These are phyloP conservation scores for Cydia fagiglandana DNA, from an alignment of 1,140 invertebrate genomes.

Conservation along the genomic window DNA sequence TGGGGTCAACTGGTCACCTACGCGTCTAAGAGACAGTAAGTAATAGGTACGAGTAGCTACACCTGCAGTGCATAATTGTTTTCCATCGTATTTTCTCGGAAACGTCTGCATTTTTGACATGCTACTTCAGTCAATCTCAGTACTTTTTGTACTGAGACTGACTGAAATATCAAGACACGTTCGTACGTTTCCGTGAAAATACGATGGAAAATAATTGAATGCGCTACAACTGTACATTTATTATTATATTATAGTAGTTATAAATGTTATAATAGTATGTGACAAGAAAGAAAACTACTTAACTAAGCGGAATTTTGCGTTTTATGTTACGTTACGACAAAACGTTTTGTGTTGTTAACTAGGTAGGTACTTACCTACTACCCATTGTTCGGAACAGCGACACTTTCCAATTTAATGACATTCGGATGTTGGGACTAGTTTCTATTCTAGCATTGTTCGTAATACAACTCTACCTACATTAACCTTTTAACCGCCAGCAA, in stretches of 20 bases:
- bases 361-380: neutral
- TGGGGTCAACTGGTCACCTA: neutral
- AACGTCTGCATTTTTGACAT: too few relatives aligned
- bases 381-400: slow-evolving; percentile 20
- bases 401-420: slow-evolving; percentile 29
- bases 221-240: too few relatives aligned
- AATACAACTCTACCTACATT: neutral
- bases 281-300: neutral
- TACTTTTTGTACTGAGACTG: too few relatives aligned
- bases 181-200: too few relatives aligned
- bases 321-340: slow-evolving; percentile 17
- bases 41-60: neutral
- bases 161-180: too few relatives aligned
- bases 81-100: too few relatives aligned
- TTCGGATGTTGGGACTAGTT: slow-evolving; percentile 23
- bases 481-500: too few relatives aligned
- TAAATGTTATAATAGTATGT: neutral
- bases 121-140: too few relatives aligned
- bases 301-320: neutral
- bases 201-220: too few relatives aligned
- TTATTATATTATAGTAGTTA: too few relatives aligned
- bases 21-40: neutral
- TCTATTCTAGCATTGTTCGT: neutral
- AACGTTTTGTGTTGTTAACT: slow-evolving; percentile 25
- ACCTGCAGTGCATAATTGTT: too few relatives aligned